phyloP scores from a whole-genome alignment of 1,140 invertebrate species.

The Heliconius himera region DNA sequence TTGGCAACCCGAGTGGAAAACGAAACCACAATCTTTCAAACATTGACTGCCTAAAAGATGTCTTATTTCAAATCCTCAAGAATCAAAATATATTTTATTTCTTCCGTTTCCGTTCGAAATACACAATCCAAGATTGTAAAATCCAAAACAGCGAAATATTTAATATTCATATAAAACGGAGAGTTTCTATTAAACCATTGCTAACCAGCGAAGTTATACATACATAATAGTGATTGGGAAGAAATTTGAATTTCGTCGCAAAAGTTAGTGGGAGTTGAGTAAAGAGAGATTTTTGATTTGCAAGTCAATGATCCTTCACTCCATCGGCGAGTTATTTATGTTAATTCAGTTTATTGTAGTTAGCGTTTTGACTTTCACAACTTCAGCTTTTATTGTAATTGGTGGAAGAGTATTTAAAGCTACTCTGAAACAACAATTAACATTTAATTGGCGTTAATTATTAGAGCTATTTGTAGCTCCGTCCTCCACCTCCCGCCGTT shows the following conservation, averaged over 20 bases:
- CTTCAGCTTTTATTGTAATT: constrained; percentile 5
- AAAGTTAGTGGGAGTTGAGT: constrained; percentile 46
- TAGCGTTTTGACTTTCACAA: background rate
- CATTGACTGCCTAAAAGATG: too few species aligned
- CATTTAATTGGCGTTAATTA: too few species aligned
- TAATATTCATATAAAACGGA: background rate
- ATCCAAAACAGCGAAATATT: background rate
- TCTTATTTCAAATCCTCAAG: too few species aligned
- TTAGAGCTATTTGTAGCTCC: too few species aligned
- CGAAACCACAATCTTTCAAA: too few species aligned
- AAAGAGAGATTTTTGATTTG: constrained; percentile 55
- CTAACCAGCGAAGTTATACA: background rate
- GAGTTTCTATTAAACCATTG: background rate
- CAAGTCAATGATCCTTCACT: constrained; percentile 54
- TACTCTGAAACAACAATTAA: background rate
- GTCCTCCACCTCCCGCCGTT: too few species aligned
- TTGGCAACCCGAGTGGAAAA: too few species aligned
- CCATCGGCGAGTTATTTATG: constrained; percentile 39
- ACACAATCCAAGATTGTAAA: background rate
- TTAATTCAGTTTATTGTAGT: constrained; percentile 31
- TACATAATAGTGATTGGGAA: constrained; percentile 38
- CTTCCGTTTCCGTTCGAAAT: background rate
- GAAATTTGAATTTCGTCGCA: constrained; percentile 48
- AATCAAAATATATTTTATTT: background rate
- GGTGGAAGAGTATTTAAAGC: background rate